A percentile compares a stretch with the other conserved stretches of the same genome.
Conservation (phyloP, 2,888 invertebrate genomes). For the Ophion costatus region DNA sequence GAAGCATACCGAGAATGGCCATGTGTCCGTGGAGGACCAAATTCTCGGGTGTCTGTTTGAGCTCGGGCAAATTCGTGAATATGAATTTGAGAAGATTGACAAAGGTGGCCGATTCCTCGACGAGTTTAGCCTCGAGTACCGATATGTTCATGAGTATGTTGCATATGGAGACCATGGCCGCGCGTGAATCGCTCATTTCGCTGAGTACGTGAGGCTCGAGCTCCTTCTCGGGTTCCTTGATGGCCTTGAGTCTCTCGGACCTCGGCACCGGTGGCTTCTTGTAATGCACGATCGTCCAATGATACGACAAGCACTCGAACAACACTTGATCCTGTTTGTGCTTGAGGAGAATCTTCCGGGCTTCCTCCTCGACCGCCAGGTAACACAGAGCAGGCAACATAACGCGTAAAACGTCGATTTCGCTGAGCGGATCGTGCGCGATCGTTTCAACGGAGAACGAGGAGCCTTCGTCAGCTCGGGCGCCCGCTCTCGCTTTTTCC, state of each 20-base stretch:
- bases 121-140: constrained; percentile 93
- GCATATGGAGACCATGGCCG: constrained; percentile 94
- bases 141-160: constrained; percentile 97
- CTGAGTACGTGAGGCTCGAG: constrained; percentile 90
- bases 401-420: constrained; percentile 90
- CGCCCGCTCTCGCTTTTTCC: constrained; percentile 87
- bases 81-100: constrained; percentile 93
- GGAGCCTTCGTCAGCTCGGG: constrained; percentile 80
- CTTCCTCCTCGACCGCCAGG: constrained; percentile 95
- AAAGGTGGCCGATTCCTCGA: constrained; percentile 91
- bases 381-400: constrained; percentile 96
- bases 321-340: constrained; percentile 92
- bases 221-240: constrained; percentile 91
- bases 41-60: constrained; percentile 93
- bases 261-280: constrained; percentile 92
- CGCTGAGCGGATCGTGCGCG: constrained; percentile 84
- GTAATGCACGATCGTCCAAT: constrained; percentile 94
- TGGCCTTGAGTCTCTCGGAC: constrained; percentile 90
- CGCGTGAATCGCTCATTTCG: constrained; percentile 93
- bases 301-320: constrained; percentile 91
- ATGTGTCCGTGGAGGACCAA: constrained; percentile 94
- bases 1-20: constrained; percentile 91
- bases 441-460: constrained; percentile 76
- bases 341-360: constrained; percentile 91
- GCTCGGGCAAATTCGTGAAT: constrained; percentile 92